These are phyloP conservation scores for Nasonovia ribisnigri DNA, from an alignment of 2,888 invertebrate species.

Conservation along the genomic window DNA sequence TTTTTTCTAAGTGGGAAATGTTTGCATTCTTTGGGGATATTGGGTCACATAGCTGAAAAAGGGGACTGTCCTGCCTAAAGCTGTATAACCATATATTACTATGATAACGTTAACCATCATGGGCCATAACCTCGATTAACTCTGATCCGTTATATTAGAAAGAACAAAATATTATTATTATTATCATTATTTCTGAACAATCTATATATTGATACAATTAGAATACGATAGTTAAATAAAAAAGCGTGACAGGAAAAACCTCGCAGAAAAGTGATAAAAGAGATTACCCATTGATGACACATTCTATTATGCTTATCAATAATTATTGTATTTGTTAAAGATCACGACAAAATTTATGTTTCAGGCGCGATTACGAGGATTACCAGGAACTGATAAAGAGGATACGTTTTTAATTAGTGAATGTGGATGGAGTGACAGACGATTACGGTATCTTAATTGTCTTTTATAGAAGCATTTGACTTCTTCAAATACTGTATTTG, in stretches of 20 bases:
- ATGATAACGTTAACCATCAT: neutral
- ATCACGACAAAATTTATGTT: neutral
- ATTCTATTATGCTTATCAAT: neutral
- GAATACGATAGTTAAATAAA: neutral
- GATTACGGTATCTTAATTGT: neutral
- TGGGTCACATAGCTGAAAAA: too few species aligned
- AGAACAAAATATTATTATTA: neutral
- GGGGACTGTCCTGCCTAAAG: too few species aligned
- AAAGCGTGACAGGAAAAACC: neutral
- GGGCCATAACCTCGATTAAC: neutral
- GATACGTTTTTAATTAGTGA: neutral
- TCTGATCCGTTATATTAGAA: neutral
- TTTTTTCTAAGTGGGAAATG: too few species aligned
- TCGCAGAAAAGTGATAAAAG: neutral
- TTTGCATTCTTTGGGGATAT: too few species aligned
- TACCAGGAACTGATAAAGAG: neutral
- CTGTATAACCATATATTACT: too few species aligned
- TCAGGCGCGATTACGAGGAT: neutral
- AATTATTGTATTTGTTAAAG: neutral
- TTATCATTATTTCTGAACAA: neutral
- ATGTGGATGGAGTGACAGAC: neutral
- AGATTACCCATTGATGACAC: neutral
- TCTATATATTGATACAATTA: neutral
- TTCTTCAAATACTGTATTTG: neutral
- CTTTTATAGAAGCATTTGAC: neutral